phyloP scores from a whole-genome alignment of 1,140 invertebrate species.

The Nymphalis io region DNA sequence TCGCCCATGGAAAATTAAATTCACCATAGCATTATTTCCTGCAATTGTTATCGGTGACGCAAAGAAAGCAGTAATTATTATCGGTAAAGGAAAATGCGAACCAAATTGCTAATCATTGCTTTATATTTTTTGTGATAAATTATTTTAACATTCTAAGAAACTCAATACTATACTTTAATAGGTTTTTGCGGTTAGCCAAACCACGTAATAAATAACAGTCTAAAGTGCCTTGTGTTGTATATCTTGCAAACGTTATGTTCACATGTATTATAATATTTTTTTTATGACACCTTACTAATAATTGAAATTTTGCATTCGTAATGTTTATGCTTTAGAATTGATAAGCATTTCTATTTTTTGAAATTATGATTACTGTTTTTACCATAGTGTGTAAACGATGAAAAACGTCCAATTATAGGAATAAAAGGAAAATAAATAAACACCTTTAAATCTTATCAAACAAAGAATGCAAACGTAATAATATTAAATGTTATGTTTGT shows the following conservation, averaged over 20 bases:
- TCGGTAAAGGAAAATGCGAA: slow-evolving; percentile 20
- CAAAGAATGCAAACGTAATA: slow-evolving; percentile 14
- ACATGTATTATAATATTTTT: too few relatives aligned
- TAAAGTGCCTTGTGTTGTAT: not conserved
- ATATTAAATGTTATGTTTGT: slow-evolving; percentile 11
- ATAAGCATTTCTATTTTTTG: too few relatives aligned
- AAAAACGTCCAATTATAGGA: too few relatives aligned
- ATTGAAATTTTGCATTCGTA: too few relatives aligned
- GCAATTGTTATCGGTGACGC: slow-evolving; percentile 36
- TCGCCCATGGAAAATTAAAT: slow-evolving; percentile 13
- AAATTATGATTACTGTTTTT: too few relatives aligned
- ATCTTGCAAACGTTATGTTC: too few relatives aligned
- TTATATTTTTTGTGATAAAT: slow-evolving; percentile 18
- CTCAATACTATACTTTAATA: not conserved
- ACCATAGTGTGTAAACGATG: too few relatives aligned
- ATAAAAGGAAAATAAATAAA: not conserved
- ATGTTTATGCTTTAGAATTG: too few relatives aligned
- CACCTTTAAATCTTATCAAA: slow-evolving; percentile 15
- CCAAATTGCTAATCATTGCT: slow-evolving; percentile 4
- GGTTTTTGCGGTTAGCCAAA: not conserved
- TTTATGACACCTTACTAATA: too few relatives aligned
- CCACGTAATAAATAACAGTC: not conserved
- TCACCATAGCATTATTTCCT: slow-evolving; percentile 21
- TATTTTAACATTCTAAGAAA: slow-evolving; percentile 11
- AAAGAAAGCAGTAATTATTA: slow-evolving; percentile 27